Conservation (phyloP, 2,797 vertebrate species). For the Myotis planiceps region DNA sequence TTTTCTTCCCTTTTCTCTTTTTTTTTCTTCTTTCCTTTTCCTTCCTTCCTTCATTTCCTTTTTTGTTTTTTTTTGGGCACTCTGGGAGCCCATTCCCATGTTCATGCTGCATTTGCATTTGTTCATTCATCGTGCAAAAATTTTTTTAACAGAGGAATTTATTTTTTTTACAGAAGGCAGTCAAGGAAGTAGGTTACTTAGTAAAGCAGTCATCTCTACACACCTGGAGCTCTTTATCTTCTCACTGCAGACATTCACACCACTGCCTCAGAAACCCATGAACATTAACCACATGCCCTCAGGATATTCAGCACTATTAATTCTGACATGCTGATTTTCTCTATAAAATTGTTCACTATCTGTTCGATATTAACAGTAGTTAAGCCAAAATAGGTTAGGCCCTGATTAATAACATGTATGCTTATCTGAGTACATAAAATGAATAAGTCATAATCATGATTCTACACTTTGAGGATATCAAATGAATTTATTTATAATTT, state of each 20-base stretch:
- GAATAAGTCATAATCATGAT: neutral
- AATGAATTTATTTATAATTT: neutral
- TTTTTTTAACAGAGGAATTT: conserved; percentile 76
- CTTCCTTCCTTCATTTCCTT: neutral
- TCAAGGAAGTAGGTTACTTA: conserved; percentile 75
- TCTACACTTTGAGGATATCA: neutral
- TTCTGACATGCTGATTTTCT: conserved; percentile 59
- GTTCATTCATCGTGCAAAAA: conserved; percentile 82
- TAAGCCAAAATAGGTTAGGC: neutral
- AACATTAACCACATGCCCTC: conserved; percentile 56
- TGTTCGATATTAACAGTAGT: neutral
- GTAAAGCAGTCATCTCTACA: conserved; percentile 68
- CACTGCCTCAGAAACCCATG: conserved; percentile 54
- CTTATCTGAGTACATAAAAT: conserved; percentile 3
- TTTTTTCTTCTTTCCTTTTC: too few relatives aligned
- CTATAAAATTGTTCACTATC: conserved; percentile 32
- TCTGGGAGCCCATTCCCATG: conserved; percentile 83
- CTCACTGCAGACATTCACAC: conserved; percentile 69
- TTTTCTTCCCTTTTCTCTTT: neutral
- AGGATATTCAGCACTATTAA: conserved; percentile 70
- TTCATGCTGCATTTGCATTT: conserved; percentile 87
- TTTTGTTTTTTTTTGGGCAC: neutral
- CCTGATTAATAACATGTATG: neutral
- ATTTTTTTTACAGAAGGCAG: conserved; percentile 72
- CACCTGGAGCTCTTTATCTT: conserved; percentile 77